These are phyloP conservation scores for Macquaria australasica DNA, from an alignment of 2,113 vertebrate species.

Conservation along the genomic window DNA sequence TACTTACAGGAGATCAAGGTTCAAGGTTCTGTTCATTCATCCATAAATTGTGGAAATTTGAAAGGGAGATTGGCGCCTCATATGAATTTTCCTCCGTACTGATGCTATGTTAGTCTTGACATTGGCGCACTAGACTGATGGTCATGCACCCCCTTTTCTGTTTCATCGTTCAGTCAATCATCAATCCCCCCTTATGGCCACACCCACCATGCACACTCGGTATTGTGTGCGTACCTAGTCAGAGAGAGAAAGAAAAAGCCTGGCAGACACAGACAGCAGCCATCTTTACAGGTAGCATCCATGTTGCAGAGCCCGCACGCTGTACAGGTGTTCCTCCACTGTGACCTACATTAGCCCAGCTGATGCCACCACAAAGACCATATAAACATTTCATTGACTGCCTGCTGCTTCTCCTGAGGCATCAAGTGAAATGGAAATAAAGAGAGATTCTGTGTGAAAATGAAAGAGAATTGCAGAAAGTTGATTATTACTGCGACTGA, in stretches of 20 bases:
- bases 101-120: constrained; percentile 1
- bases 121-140: background rate
- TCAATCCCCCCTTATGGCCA: constrained; percentile 16
- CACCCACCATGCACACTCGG: constrained; percentile 31
- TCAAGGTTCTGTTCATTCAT: constrained; percentile 1
- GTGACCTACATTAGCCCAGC: constrained; percentile 65
- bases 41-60: background rate
- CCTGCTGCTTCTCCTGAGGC: background rate
- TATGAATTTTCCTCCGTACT: background rate
- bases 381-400: background rate
- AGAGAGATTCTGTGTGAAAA: background rate
- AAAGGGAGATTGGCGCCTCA: background rate
- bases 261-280: constrained; percentile 40
- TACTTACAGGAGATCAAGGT: background rate
- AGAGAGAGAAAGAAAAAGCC: background rate
- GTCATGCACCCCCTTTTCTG: background rate
- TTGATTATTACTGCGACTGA: background rate
- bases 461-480: background rate
- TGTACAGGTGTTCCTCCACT: constrained; percentile 63
- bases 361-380: constrained; percentile 34
- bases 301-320: constrained; percentile 45
- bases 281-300: constrained; percentile 67
- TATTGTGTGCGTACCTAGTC: background rate
- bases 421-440: background rate
- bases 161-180: constrained; percentile 13